Evolutionary conservation across 2,113 vertebrate species (phyloP), one percentile per base, ranked within the genome.

Genomic region (Agapornis roseicollis): DNA sequence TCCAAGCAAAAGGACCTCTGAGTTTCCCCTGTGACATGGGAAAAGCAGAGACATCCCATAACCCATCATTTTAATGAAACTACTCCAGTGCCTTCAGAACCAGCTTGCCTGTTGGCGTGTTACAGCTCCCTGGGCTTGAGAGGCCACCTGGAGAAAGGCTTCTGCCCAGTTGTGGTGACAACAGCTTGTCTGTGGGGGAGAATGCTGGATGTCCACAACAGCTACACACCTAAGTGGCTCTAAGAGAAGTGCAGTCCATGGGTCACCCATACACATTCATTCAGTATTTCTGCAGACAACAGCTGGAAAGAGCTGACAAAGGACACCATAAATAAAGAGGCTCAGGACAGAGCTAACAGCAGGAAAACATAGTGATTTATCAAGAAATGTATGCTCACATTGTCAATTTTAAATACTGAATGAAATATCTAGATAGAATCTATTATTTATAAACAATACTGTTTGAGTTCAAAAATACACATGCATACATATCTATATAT

Each of bases 221-320:
- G 22, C 56, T 53, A 50, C 56, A 49, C 39, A 60, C 2, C 20
- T 33, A 63, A 7, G 29, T n/a, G 29, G 17, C 31, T 65, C 56
- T 13, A 53, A 24, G 63, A 27, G 25, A 82, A 19, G 10, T 7
- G 7, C 3, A 1, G 50, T 61, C 50, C 5, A 3, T n/a, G 50
- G 39, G 25, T 80, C 17, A 2, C 46, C 24, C 1, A 2, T 3
- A 22, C 25, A 9, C 1, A 0, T 4, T 50, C 60, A 28, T 12
- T 22, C 66, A 28, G 8, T 11, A 29, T 20, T 22, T 91, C 72
- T 46, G 22, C 52, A 69, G 63, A 53, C 29, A 72, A 55, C 58
- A 37, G 52, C 46, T 68, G 65, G 56, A 63, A 66, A 85, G 29
- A 82, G 46, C 46, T 88, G 52, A 58, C 79, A 68, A 85, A 53